A percentile compares a stretch with the other conserved stretches of the same genome.
Evolutionary conservation across 2,113 vertebrate genomes (phyloP).

Genomic region (Ceyx cyanopectus): DNA sequence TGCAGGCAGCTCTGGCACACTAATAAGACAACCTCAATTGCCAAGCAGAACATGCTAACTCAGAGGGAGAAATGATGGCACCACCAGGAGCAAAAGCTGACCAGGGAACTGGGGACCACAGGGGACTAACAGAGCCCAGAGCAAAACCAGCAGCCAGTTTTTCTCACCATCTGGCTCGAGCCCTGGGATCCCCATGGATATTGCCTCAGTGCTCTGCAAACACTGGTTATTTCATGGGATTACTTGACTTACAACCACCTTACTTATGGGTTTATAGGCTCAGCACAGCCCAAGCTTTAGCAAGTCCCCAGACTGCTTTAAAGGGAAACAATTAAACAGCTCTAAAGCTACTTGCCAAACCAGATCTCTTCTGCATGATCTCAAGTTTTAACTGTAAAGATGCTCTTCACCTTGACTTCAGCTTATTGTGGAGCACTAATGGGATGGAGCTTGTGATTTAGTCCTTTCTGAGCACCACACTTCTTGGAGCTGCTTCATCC

Average conservation of each 20-base stretch:
- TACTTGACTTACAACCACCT: background rate
- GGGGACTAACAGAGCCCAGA: background rate
- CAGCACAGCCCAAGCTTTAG: background rate
- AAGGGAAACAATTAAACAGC: background rate
- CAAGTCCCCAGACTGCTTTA: background rate
- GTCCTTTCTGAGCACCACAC: background rate
- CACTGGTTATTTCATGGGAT: background rate
- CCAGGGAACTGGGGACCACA: background rate
- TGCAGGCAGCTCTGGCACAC: background rate
- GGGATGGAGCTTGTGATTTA: background rate
- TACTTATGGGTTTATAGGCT: accelerated
- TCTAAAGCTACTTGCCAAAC: background rate
- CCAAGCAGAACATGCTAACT: background rate
- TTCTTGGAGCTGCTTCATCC: background rate
- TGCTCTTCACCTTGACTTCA: accelerated
- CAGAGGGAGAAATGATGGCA: accelerated
- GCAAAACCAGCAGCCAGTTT: background rate
- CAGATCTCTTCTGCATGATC: background rate
- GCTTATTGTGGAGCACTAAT: background rate
- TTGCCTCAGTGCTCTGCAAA: background rate
- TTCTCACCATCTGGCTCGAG: background rate
- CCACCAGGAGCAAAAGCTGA: background rate
- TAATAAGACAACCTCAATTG: background rate
- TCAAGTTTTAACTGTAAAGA: background rate
- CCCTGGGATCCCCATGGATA: accelerated